A percentile compares a stretch with the other conserved stretches of the same genome.
These are phyloP conservation scores for Coboldia fuscipes DNA, from an alignment of 1,140 invertebrate species.

Conservation along the genomic window DNA sequence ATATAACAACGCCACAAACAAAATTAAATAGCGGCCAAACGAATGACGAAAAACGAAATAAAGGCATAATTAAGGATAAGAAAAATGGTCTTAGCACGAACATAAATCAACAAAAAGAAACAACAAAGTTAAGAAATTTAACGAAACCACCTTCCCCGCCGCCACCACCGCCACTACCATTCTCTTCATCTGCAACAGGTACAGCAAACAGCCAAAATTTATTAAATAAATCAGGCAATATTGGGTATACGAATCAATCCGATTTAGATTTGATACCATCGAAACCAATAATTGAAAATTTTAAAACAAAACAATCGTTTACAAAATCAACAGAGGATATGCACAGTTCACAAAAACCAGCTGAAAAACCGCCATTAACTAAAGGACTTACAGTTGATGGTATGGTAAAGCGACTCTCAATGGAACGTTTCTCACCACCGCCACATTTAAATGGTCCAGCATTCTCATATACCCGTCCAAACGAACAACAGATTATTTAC, in stretches of 20 bases:
- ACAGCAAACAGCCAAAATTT: not conserved
- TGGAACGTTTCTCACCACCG: slow-evolving; percentile 37
- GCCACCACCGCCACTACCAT: not conserved
- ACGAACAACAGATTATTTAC: slow-evolving; percentile 35
- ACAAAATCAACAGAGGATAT: slow-evolving; percentile 30
- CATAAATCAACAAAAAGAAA: not conserved
- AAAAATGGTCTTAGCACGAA: not conserved
- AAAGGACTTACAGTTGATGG: slow-evolving; percentile 38
- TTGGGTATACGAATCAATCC: not conserved
- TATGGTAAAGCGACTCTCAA: slow-evolving; percentile 36
- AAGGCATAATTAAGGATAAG: not conserved
- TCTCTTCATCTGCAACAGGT: not conserved
- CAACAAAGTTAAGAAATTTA: not conserved
- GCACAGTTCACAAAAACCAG: slow-evolving; percentile 40
- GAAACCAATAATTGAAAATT: not conserved
- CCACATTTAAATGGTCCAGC: slow-evolving; percentile 27
- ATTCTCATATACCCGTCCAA: slow-evolving; percentile 19
- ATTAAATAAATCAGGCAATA: not conserved
- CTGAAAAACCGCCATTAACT: slow-evolving; percentile 35
- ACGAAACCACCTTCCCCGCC: not conserved
- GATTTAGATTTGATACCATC: slow-evolving; percentile 1
- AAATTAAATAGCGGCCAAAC: too few species aligned
- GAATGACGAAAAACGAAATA: not conserved
- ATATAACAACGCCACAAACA: too few species aligned
- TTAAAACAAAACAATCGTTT: slow-evolving; percentile 8